These are phyloP conservation scores for Talpa occidentalis DNA, from an alignment of 2,113 vertebrate species.

Conservation along the genomic window DNA sequence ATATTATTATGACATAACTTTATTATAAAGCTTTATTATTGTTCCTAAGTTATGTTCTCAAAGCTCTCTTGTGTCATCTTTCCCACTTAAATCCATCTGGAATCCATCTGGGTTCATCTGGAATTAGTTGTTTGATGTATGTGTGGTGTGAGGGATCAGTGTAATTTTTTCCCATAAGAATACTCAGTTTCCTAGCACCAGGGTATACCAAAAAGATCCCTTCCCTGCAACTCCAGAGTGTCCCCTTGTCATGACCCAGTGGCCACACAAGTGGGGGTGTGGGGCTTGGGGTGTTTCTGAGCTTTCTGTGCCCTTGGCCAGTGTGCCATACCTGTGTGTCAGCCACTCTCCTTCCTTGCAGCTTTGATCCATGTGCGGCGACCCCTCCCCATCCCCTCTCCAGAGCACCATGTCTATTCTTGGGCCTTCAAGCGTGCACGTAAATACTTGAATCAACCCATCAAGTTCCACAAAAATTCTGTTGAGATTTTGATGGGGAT, in stretches of 20 bases:
- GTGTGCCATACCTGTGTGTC: not conserved
- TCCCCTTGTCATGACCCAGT: not conserved
- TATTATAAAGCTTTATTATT: too few relatives aligned
- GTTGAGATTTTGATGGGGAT: not conserved
- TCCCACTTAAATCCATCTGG: not conserved
- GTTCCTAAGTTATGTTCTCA: not conserved
- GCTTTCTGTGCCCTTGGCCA: not conserved
- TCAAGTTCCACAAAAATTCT: not conserved
- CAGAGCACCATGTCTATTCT: not conserved
- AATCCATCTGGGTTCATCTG: not conserved
- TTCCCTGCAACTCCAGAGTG: not conserved
- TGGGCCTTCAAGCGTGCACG: not conserved
- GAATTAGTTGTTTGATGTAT: not conserved
- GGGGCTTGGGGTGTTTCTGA: not conserved
- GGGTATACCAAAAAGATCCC: not conserved
- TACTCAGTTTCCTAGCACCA: not conserved
- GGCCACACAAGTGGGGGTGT: fast-evolving
- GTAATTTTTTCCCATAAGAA: not conserved
- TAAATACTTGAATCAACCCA: not conserved
- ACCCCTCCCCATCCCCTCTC: not conserved
- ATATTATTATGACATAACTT: too few relatives aligned
- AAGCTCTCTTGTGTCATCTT: not conserved
- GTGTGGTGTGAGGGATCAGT: not conserved
- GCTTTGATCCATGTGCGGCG: fast-evolving
- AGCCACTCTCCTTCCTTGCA: not conserved